Percentiles rank a stretch among this genome's conserved stretches.
Evolutionary conservation across 2,888 invertebrate genomes (phyloP).

Genomic region (Euplexia lucipara): DNA sequence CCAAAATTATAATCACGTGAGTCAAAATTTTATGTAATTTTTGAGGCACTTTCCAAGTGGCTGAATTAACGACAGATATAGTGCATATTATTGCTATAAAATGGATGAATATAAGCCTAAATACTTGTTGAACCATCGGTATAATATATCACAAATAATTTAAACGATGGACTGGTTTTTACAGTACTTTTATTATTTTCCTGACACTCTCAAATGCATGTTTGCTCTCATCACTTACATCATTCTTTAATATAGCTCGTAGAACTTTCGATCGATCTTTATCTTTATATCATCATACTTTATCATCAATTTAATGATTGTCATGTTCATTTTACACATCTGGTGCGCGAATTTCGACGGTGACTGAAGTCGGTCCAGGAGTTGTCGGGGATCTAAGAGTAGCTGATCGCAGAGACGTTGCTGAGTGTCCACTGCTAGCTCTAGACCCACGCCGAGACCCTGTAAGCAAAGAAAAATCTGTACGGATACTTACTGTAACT

Average conservation of each 20-base stretch:
- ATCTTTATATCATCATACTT: slow-evolving; percentile 25
- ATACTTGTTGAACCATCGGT: slow-evolving; percentile 79
- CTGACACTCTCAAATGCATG: slow-evolving; percentile 41
- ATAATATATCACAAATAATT: slow-evolving; percentile 87
- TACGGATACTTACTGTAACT: slow-evolving; percentile 9
- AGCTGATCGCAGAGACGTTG: slow-evolving; percentile 93
- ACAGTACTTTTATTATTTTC: slow-evolving; percentile 61
- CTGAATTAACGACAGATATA: slow-evolving; percentile 75
- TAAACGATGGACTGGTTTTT: slow-evolving; percentile 86
- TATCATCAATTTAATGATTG: slow-evolving; percentile 27
- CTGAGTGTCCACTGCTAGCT: slow-evolving; percentile 95
- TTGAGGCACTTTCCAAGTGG: slow-evolving; percentile 87
- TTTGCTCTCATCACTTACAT: slow-evolving; percentile 55
- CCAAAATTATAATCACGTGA: slow-evolving; percentile 69
- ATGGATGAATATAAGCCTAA: slow-evolving; percentile 81
- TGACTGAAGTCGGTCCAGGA: slow-evolving; percentile 91
- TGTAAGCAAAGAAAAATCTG: slow-evolving; percentile 63
- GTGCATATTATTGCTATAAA: slow-evolving; percentile 82
- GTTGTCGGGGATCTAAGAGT: slow-evolving; percentile 86
- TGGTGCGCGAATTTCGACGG: slow-evolving; percentile 94
- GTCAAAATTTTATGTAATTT: slow-evolving; percentile 75
- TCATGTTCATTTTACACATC: slow-evolving; percentile 84
- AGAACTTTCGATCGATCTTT: slow-evolving; percentile 31
- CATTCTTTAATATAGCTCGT: slow-evolving; percentile 44
- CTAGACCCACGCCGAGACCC: slow-evolving; percentile 93